These are phyloP conservation scores for Poeciliopsis presidionis DNA, from an alignment of 2,797 vertebrate genomes.

Conservation along the genomic window DNA sequence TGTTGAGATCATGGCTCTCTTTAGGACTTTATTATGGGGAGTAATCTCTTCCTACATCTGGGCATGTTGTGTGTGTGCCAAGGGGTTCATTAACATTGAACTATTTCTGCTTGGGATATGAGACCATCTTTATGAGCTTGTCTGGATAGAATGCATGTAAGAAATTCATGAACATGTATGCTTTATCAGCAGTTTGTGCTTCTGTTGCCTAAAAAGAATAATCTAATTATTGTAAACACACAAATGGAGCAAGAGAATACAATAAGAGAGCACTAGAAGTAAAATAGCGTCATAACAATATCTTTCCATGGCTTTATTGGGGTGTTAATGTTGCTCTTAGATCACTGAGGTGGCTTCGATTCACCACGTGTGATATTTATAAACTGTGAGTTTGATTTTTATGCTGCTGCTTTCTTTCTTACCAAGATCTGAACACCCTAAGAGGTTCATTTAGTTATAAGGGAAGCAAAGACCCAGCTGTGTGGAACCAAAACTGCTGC, in stretches of 20 bases:
- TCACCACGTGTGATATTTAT: slow-evolving; percentile 3
- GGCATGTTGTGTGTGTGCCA: slow-evolving; percentile 38
- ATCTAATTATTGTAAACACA: slow-evolving; percentile 25
- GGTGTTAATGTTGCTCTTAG: slow-evolving; percentile 15
- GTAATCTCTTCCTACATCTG: slow-evolving; percentile 53
- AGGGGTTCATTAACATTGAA: slow-evolving; percentile 49
- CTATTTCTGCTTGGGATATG: slow-evolving; percentile 39
- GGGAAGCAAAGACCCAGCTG: slow-evolving; percentile 16
- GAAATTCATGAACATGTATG: slow-evolving; percentile 18
- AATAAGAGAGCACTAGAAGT: slow-evolving; percentile 6
- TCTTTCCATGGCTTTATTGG: slow-evolving; percentile 1
- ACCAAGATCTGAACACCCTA: slow-evolving; percentile 21
- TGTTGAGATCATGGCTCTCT: slow-evolving; percentile 34
- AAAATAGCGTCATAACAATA: not conserved
- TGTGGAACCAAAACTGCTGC: slow-evolving; percentile 20
- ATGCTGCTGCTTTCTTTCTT: slow-evolving; percentile 19
- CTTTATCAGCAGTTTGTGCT: slow-evolving; percentile 54
- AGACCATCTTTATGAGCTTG: slow-evolving; percentile 31
- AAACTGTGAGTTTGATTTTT: slow-evolving; percentile 19
- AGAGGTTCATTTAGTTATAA: slow-evolving; percentile 22
- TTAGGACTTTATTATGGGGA: slow-evolving; percentile 49
- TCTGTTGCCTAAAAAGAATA: slow-evolving; percentile 31
- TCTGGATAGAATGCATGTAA: slow-evolving; percentile 25
- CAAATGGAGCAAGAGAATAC: not conserved
- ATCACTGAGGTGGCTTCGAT: slow-evolving; percentile 17